Percentiles rank a stretch among this genome's conserved stretches.
These are phyloP conservation scores for Drosophila albomicans DNA, from an alignment of 1,140 invertebrate species.

Conservation along the genomic window DNA sequence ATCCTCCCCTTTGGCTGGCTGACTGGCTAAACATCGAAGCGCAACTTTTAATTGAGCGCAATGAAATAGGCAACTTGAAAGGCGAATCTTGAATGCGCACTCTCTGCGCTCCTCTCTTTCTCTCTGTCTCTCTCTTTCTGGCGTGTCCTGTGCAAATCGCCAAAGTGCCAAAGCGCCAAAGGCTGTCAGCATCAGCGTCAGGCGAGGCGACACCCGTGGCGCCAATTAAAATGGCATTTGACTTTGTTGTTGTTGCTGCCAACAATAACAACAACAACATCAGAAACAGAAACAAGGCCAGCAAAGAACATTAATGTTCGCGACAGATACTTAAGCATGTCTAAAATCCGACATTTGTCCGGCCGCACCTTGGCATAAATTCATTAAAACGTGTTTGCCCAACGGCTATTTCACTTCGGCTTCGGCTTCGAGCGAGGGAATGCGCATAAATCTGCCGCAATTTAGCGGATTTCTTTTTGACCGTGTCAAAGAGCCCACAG, in stretches of 20 bases:
- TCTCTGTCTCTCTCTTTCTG: neutral
- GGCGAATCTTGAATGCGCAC: conserved; percentile 12
- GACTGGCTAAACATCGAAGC: conserved; percentile 33
- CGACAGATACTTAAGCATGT: conserved; percentile 26
- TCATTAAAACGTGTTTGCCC: conserved; percentile 60
- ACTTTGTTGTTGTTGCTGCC: conserved; percentile 47
- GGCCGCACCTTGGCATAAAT: conserved; percentile 64
- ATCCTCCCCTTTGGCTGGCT: conserved; percentile 3
- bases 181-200: conserved; percentile 47
- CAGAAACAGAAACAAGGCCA: neutral
- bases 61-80: conserved; percentile 57
- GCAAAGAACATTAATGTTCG: conserved; percentile 5
- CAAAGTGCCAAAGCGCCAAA: neutral
- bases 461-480: conserved; percentile 52
- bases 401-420: conserved; percentile 35
- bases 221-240: conserved; percentile 79
- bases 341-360: conserved; percentile 60
- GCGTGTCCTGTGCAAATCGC: conserved; percentile 5
- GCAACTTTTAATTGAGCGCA: conserved; percentile 77
- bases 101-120: neutral
- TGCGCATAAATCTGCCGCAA: conserved; percentile 50
- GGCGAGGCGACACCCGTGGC: conserved; percentile 46
- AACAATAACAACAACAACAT: conserved; percentile 2
- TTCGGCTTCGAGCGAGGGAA: conserved; percentile 6
- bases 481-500: conserved; percentile 40